These are phyloP conservation scores for Masticophis lateralis DNA, from an alignment of 2,797 vertebrate genomes.

Conservation along the genomic window DNA sequence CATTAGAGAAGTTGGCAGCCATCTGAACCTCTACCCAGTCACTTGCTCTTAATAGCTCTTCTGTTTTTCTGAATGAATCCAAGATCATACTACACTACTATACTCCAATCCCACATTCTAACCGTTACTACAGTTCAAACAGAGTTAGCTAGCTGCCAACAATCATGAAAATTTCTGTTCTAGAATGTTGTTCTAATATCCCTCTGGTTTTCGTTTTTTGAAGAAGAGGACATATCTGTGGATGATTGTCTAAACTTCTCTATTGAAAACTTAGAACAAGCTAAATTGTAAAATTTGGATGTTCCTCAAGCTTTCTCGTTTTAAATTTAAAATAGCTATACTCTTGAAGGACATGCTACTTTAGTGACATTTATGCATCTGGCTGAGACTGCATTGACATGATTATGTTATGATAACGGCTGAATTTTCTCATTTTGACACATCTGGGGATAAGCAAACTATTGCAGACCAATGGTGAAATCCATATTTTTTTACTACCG, in stretches of 20 bases:
- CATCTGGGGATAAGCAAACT: neutral
- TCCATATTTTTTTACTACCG: too few species aligned
- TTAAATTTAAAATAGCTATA: conserved; percentile 9
- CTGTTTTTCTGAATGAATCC: neutral
- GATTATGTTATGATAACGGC: conserved; percentile 9
- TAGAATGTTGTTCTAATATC: neutral
- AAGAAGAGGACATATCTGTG: conserved; percentile 1
- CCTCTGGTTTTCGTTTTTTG: neutral
- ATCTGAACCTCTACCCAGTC: neutral
- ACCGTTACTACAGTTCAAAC: neutral
- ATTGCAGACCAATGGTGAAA: neutral
- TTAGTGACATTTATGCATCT: conserved; percentile 14
- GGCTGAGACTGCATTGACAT: conserved; percentile 6
- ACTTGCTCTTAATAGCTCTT: neutral
- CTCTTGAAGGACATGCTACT: neutral
- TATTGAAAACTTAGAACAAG: neutral
- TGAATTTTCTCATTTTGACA: conserved; percentile 6
- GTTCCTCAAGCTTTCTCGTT: neutral
- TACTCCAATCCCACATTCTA: neutral
- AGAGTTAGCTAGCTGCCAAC: neutral
- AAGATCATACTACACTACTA: neutral
- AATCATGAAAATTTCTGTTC: neutral
- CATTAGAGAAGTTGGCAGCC: neutral
- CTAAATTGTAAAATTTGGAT: neutral
- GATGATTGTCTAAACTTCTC: neutral